Conservation (phyloP, 2,888 invertebrate species). For the Hirtodrosophila cameraria region DNA sequence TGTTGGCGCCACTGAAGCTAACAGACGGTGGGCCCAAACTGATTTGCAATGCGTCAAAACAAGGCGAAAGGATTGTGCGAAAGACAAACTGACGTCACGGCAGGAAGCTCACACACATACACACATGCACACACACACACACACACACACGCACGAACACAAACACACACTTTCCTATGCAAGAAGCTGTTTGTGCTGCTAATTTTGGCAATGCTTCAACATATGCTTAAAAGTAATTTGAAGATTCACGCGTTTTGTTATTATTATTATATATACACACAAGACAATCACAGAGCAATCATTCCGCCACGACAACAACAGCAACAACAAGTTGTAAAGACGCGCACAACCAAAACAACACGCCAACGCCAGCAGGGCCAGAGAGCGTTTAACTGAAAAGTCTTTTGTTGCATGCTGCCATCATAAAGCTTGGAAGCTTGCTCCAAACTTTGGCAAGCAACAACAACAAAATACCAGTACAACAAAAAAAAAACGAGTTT, state of each 20-base stretch:
- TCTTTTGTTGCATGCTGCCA: constrained; percentile 59
- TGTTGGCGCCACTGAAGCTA: constrained; percentile 54
- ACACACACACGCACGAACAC: no score
- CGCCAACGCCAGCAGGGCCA: constrained; percentile 48
- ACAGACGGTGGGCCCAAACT: constrained; percentile 1
- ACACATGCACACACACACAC: constrained; percentile 2
- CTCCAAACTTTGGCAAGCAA: constrained; percentile 22
- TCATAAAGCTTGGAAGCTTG: constrained; percentile 53
- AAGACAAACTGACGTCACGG: constrained; percentile 54
- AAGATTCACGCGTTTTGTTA: constrained; percentile 50
- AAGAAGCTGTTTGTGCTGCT: constrained; percentile 9
- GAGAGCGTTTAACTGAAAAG: constrained; percentile 65
- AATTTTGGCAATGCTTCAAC: constrained; percentile 58
- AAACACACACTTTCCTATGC: background rate
- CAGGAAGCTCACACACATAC: constrained; percentile 15
- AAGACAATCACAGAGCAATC: constrained; percentile 15
- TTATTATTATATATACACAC: constrained; percentile 31
- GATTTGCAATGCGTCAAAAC: constrained; percentile 5
- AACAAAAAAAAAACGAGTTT: constrained; percentile 46
- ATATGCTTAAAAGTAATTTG: constrained; percentile 55
- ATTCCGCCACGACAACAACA: constrained; percentile 50
- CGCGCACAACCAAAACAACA: constrained; percentile 23
- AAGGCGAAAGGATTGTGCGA: constrained; percentile 43
- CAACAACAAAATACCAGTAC: constrained; percentile 20
- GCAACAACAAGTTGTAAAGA: constrained; percentile 47